phyloP scores from a whole-genome alignment of 2,113 vertebrate species.

The Cnemophilus loriae region DNA sequence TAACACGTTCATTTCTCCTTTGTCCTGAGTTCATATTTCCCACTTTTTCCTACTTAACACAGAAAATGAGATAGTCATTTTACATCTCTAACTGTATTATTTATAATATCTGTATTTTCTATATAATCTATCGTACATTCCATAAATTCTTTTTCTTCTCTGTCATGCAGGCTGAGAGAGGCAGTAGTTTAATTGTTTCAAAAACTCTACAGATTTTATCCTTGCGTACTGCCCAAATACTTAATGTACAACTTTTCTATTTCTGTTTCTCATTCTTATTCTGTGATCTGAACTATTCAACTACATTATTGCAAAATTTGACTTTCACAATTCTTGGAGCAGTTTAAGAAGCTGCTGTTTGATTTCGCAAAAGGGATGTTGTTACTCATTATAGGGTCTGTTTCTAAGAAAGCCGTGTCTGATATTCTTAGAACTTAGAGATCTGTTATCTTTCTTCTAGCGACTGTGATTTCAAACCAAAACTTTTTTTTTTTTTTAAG shows the following conservation, averaged over 20 bases:
- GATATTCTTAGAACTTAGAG: neutral
- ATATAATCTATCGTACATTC: neutral
- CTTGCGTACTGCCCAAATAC: neutral
- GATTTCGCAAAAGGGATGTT: neutral
- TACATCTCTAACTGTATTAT: neutral
- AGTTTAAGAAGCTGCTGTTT: neutral
- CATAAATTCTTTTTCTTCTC: neutral
- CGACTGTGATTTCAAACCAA: neutral
- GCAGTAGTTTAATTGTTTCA: neutral
- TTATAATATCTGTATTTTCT: neutral
- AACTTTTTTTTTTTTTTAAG: neutral
- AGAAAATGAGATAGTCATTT: neutral
- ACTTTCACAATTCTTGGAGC: neutral
- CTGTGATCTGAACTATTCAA: neutral
- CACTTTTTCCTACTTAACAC: neutral
- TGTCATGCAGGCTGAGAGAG: neutral
- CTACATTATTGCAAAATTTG: neutral
- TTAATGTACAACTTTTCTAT: neutral
- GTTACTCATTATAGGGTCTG: neutral
- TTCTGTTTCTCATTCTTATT: neutral
- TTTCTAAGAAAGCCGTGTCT: neutral
- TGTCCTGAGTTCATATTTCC: neutral
- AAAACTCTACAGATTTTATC: neutral
- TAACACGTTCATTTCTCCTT: fast-evolving
- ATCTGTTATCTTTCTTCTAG: neutral